phyloP scores from a whole-genome alignment of 2,113 vertebrate species.

The Condylura cristata region DNA sequence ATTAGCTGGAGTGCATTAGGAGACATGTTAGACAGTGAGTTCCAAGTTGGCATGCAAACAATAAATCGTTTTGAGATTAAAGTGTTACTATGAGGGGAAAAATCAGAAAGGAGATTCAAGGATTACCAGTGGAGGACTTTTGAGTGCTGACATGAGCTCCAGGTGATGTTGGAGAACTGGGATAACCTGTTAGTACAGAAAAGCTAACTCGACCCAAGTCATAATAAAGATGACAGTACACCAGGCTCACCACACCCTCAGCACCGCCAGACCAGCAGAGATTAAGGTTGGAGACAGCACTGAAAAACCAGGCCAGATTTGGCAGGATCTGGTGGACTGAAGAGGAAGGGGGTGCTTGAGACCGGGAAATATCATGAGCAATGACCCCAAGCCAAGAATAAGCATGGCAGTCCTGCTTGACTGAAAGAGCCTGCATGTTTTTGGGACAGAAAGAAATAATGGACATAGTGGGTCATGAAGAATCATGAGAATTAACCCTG shows the following conservation, averaged over 20 bases:
- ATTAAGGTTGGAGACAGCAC: background rate
- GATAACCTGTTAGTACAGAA: background rate
- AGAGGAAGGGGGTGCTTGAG: background rate
- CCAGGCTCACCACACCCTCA: background rate
- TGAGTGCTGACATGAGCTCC: background rate
- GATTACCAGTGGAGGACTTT: background rate
- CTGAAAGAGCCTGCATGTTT: background rate
- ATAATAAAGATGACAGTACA: background rate
- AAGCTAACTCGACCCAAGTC: background rate
- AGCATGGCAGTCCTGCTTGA: background rate
- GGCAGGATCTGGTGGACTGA: background rate
- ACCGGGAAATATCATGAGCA: background rate
- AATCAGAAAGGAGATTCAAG: background rate
- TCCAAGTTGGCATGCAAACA: background rate
- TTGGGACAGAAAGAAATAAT: background rate
- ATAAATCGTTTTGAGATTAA: background rate
- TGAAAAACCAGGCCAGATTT: background rate
- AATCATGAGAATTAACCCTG: background rate
- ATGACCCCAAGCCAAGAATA: background rate
- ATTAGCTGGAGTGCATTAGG: no score
- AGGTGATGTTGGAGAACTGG: background rate
- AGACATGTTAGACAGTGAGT: background rate
- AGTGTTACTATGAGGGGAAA: background rate
- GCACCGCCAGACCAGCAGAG: background rate
- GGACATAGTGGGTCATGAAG: background rate